These are phyloP conservation scores for Saguinus imperator DNA, from an alignment of 2,113 vertebrate genomes.

Conservation along the genomic window DNA sequence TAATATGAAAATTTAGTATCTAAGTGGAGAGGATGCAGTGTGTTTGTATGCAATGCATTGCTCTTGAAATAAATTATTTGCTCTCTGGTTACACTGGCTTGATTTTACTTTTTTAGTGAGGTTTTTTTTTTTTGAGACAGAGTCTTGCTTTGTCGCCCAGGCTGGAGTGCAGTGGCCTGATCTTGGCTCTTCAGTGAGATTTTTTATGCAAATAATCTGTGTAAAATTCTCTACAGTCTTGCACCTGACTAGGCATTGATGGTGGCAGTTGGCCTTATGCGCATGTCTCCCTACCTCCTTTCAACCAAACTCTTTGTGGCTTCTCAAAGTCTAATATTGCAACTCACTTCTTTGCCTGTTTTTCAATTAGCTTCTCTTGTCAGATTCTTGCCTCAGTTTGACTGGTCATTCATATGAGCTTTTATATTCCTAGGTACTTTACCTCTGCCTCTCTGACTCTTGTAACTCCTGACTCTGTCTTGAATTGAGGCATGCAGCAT, in stretches of 20 bases:
- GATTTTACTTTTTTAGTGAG: background rate
- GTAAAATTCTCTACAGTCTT: background rate
- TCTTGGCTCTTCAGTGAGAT: too few relatives aligned
- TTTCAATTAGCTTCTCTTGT: background rate
- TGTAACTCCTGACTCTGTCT: background rate
- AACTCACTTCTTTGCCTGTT: background rate
- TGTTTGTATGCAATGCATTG: background rate
- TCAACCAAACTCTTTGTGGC: background rate
- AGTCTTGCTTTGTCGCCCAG: too few relatives aligned
- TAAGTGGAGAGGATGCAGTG: background rate
- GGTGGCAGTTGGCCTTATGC: background rate
- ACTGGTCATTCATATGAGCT: background rate
- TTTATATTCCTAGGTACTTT: background rate
- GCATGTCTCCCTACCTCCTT: background rate
- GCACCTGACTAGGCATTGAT: background rate
- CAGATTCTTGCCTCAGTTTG: background rate
- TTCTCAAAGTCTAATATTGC: background rate
- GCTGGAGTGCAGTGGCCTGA: too few relatives aligned
- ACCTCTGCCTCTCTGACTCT: background rate
- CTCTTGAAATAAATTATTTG: background rate
- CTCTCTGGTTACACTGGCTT: background rate
- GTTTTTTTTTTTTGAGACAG: background rate
- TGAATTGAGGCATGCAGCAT: background rate
- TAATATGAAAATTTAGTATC: slow-evolving; percentile 64
- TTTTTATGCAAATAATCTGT: background rate